A percentile compares a stretch with the other conserved stretches of the same genome.
phyloP scores from a whole-genome alignment of 2,888 invertebrate genomes.

The Trachelus stipa region DNA sequence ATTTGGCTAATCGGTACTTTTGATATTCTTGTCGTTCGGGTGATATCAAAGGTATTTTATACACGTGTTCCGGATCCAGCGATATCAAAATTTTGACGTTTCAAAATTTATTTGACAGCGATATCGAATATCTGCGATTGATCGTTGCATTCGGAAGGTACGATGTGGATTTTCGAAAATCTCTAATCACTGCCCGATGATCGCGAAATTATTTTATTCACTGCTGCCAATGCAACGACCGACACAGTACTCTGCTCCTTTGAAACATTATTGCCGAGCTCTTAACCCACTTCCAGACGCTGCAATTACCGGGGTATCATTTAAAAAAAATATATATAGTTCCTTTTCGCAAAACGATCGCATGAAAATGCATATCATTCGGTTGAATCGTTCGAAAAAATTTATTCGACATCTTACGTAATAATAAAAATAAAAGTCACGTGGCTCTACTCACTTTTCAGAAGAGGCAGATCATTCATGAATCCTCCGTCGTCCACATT shows the following conservation, averaged over 20 bases:
- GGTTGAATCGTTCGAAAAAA: background rate
- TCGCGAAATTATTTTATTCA: background rate
- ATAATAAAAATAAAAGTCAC: constrained; percentile 2
- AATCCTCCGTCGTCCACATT: constrained; percentile 90
- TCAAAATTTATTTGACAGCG: background rate
- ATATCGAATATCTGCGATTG: background rate
- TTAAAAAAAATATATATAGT: background rate
- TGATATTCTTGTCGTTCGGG: background rate
- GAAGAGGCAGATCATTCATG: constrained; percentile 89
- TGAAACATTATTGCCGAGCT: background rate
- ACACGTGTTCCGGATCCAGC: background rate
- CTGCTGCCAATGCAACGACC: background rate
- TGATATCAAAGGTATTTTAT: background rate
- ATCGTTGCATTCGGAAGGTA: background rate
- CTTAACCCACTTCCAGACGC: background rate
- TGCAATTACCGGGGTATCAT: background rate
- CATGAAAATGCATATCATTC: background rate
- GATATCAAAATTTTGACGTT: background rate
- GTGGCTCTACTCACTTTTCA: constrained; percentile 82
- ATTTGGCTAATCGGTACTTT: background rate
- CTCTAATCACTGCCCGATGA: background rate
- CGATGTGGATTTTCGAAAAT: background rate
- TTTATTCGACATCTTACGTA: background rate
- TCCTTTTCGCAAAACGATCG: background rate
- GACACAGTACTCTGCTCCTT: background rate